Evolutionary conservation across 2,113 vertebrate genomes (phyloP).

Genomic region (Alosa alosa): DNA sequence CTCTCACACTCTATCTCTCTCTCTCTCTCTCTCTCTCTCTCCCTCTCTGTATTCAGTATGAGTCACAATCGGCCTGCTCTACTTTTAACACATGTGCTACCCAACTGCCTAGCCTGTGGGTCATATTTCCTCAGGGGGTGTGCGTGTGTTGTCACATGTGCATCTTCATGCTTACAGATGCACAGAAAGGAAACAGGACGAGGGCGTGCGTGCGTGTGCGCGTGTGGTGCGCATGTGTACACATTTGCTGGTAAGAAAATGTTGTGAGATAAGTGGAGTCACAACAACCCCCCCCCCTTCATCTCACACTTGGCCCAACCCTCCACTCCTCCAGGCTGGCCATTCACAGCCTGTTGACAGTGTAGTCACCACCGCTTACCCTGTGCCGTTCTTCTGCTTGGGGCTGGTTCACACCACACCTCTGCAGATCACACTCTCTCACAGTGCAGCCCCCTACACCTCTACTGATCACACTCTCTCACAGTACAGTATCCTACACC

Average conservation of each 20-base stretch:
- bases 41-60: conserved; percentile 54
- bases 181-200: not conserved
- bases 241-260: not conserved
- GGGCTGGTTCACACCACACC: not conserved
- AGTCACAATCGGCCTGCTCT: conserved; percentile 62
- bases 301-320: not conserved
- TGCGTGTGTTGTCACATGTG: conserved; percentile 20
- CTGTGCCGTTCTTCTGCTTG: not conserved
- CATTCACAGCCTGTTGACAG: not conserved
- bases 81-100: conserved; percentile 65
- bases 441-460: too few species aligned
- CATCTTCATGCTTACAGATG: not conserved
- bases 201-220: not conserved
- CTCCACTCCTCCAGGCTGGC: not conserved
- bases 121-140: conserved; percentile 54
- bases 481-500: not conserved
- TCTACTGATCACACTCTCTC: not conserved
- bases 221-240: conserved; percentile 20
- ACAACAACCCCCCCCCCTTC: not conserved
- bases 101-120: conserved; percentile 61
- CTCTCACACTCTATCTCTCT: conserved; percentile 19
- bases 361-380: not conserved
- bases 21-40: conserved; percentile 27
- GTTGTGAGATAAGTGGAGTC: not conserved
- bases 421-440: not conserved